A percentile compares a stretch with the other conserved stretches of the same genome.
Conservation (phyloP, 2,797 vertebrate species). For the Halcyon leucocephala region DNA sequence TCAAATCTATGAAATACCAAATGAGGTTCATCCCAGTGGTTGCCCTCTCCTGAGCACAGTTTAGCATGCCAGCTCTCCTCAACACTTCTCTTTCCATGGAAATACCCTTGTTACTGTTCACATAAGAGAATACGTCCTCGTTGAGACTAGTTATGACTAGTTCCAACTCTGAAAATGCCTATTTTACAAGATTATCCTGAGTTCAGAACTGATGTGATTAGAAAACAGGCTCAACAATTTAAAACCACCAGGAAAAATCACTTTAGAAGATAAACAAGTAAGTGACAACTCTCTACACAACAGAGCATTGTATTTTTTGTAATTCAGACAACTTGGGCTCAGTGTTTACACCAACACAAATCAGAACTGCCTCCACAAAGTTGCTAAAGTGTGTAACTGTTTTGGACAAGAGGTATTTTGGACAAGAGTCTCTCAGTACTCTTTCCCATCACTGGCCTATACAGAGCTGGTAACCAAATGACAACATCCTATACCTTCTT, state of each 20-base stretch:
- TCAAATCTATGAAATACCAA: background rate
- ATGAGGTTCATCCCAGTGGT: background rate
- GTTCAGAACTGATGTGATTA: background rate
- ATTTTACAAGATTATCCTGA: background rate
- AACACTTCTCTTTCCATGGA: background rate
- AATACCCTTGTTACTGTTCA: background rate
- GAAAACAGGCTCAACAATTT: background rate
- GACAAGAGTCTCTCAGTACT: background rate
- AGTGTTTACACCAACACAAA: background rate
- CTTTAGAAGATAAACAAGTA: background rate
- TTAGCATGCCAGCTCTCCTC: background rate
- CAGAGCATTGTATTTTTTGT: background rate
- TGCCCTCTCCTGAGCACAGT: background rate
- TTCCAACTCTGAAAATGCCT: background rate
- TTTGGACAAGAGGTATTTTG: background rate
- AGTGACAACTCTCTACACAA: background rate
- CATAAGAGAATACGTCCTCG: background rate
- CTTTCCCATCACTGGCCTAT: background rate
- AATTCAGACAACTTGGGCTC: background rate
- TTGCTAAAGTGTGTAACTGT: background rate
- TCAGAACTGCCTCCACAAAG: background rate
- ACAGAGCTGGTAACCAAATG: background rate
- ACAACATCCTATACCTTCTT: background rate
- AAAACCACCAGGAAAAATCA: background rate
- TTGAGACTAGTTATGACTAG: background rate